Evolutionary conservation across 1,140 invertebrate species (phyloP).

Genomic region (Eurosta solidaginis): DNA sequence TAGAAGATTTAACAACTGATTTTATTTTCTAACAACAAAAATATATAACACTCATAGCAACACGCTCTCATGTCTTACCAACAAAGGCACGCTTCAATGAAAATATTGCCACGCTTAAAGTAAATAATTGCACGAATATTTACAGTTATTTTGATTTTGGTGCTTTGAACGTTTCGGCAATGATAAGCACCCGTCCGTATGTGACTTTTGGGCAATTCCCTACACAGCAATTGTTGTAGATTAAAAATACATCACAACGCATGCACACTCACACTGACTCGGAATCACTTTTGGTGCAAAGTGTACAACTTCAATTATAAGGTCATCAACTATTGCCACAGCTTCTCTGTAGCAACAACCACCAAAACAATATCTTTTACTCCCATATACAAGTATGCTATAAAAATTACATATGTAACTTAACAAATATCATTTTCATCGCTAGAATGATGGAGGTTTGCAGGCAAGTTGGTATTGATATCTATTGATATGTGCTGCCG

Average conservation of each 20-base stretch:
- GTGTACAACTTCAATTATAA: slow-evolving; percentile 54
- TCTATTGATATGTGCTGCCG: slow-evolving; percentile 23
- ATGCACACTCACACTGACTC: neutral
- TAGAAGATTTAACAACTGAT: no score
- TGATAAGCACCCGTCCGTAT: neutral
- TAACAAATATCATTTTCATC: neutral
- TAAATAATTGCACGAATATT: neutral
- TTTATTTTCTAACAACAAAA: no score
- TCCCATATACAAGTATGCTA: no score
- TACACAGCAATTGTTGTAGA: slow-evolving; percentile 33
- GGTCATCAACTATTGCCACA: slow-evolving; percentile 56
- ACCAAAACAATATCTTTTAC: neutral
- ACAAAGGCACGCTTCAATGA: neutral
- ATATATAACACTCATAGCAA: no score
- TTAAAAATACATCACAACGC: slow-evolving; percentile 36
- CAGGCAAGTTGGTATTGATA: neutral
- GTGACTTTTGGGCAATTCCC: slow-evolving; percentile 27
- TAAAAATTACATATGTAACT: neutral
- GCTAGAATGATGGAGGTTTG: neutral
- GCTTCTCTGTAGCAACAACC: slow-evolving; percentile 36
- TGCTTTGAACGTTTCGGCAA: neutral
- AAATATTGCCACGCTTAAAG: neutral
- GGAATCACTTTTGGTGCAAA: neutral
- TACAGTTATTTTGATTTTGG: neutral
- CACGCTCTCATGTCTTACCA: no score